Percentiles rank a stretch among this genome's conserved stretches.
Conservation (phyloP, 2,113 vertebrate species). For the Melanostigma gelatinosum region DNA sequence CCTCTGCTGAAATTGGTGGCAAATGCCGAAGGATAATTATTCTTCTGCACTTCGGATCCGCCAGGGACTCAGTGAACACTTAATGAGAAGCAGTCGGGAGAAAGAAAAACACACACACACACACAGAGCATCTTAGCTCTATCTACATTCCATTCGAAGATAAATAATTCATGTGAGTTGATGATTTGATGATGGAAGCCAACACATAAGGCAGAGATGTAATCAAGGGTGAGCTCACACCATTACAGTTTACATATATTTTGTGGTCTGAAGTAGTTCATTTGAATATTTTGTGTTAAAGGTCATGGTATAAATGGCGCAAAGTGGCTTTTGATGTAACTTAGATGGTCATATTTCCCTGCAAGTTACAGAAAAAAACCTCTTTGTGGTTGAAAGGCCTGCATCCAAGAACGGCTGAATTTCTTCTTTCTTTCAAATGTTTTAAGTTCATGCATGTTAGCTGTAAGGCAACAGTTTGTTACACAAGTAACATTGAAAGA, state of each 20-base stretch:
- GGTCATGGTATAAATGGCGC: background rate
- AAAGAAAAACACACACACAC: background rate
- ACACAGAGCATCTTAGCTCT: background rate
- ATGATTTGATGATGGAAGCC: conserved; percentile 22
- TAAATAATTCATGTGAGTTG: conserved; percentile 51
- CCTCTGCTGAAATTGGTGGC: conserved; percentile 46
- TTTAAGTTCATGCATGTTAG: background rate
- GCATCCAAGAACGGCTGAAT: background rate
- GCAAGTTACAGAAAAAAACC: background rate
- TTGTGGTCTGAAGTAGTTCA: background rate
- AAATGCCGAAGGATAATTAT: conserved; percentile 63
- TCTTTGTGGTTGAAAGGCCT: background rate
- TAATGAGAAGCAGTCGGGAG: conserved; percentile 53
- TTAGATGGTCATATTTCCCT: background rate
- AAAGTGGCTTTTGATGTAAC: conserved; percentile 15
- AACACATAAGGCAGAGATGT: background rate
- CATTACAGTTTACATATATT: conserved; percentile 18
- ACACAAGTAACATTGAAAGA: background rate
- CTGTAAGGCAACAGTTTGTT: background rate
- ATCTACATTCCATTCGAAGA: conserved; percentile 10
- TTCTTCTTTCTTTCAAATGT: background rate
- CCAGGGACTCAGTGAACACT: conserved; percentile 39
- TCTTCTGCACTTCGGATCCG: conserved; percentile 47
- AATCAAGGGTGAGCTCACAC: conserved; percentile 1
- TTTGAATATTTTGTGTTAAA: conserved; percentile 16